Conservation (phyloP, 2,888 invertebrate genomes). For the Sminthurinus aureus region DNA sequence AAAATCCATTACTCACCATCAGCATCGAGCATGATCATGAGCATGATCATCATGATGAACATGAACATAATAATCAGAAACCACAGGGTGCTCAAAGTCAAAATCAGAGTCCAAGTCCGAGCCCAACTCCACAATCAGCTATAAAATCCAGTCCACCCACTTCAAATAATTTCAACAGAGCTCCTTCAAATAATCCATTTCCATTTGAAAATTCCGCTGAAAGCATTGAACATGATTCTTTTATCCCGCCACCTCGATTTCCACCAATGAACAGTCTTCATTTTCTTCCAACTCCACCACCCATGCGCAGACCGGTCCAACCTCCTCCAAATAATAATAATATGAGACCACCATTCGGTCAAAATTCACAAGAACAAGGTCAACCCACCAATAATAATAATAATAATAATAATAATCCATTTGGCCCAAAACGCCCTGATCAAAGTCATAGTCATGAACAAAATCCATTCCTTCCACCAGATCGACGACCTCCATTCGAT, state of each 20-base stretch:
- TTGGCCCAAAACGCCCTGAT: neutral
- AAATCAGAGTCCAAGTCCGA: neutral
- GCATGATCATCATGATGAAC: neutral
- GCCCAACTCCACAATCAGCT: slow-evolving; percentile 32
- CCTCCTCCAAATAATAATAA: neutral
- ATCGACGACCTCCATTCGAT: neutral
- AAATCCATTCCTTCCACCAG: neutral
- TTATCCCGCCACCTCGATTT: slow-evolving; percentile 33
- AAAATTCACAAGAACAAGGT: slow-evolving; percentile 7
- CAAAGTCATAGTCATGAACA: neutral
- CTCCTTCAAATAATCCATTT: neutral
- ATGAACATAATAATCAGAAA: neutral
- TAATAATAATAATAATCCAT: neutral
- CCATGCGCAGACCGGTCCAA: slow-evolving; percentile 22
- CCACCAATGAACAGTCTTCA: slow-evolving; percentile 33
- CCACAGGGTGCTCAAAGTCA: too few species aligned
- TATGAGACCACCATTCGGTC: slow-evolving; percentile 2
- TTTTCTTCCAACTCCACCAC: slow-evolving; percentile 42
- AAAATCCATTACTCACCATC: slow-evolving; percentile 29
- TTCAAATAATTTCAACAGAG: neutral
- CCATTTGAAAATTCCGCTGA: slow-evolving; percentile 31
- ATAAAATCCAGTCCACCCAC: slow-evolving; percentile 6
- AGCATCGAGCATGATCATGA: slow-evolving; percentile 33
- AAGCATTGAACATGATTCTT: slow-evolving; percentile 35
- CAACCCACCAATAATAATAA: neutral